A percentile compares a stretch with the other conserved stretches of the same genome.
These are phyloP conservation scores for Zonitis immaculata DNA, from an alignment of 2,888 invertebrate species.

Conservation along the genomic window DNA sequence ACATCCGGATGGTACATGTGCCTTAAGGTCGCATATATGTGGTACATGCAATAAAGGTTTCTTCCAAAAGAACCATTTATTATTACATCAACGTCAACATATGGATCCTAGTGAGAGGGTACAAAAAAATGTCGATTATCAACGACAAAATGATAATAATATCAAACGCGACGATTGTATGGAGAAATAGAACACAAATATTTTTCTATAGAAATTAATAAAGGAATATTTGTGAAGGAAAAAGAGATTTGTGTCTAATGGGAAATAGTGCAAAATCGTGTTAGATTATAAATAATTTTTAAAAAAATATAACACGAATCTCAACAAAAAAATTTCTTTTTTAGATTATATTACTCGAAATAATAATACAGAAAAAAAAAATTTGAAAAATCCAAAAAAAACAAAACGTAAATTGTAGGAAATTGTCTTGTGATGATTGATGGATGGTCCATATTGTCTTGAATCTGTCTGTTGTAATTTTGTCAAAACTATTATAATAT, in stretches of 20 bases:
- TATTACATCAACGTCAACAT: conserved; percentile 67
- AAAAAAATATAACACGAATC: background rate
- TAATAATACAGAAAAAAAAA: background rate
- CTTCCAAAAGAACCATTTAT: conserved; percentile 80
- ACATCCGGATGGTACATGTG: conserved; percentile 76
- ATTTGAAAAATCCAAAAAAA: background rate
- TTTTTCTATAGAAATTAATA: background rate
- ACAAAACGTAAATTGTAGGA: background rate
- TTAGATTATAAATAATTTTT: background rate
- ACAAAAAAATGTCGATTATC: background rate
- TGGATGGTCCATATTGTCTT: background rate
- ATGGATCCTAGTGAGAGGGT: conserved; percentile 12
- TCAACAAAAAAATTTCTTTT: no score
- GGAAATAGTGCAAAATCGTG: background rate
- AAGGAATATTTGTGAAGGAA: no score
- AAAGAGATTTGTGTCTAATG: background rate
- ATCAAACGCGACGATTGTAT: conserved; percentile 2
- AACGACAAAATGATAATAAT: background rate
- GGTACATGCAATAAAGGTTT: conserved; percentile 78
- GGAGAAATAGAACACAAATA: background rate
- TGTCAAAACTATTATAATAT: no score
- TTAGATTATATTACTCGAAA: background rate
- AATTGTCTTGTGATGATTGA: background rate
- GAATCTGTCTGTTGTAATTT: background rate
- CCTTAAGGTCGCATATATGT: conserved; percentile 73